Conservation (phyloP, 2,888 invertebrate genomes). For the Calliphora vomitoria region DNA sequence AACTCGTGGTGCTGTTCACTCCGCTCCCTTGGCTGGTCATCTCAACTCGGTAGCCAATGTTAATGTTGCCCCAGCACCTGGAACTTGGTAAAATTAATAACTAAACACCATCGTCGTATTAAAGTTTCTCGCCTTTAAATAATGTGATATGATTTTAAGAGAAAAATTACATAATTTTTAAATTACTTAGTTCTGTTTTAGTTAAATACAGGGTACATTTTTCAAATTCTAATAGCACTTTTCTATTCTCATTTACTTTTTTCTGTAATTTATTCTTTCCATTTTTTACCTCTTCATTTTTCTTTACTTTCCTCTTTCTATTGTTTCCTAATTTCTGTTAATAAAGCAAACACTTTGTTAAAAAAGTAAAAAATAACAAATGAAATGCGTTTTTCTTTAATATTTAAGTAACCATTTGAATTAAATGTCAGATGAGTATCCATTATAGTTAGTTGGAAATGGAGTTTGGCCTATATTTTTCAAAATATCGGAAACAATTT, state of each 20-base stretch:
- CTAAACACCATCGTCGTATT: neutral
- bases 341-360: slow-evolving; percentile 67
- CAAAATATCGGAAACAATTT: no score
- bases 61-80: slow-evolving; percentile 73
- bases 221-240: neutral
- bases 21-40: slow-evolving; percentile 44
- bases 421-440: no score
- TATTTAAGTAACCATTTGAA: no score
- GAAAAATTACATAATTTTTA: neutral
- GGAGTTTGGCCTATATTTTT: no score
- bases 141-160: slow-evolving; percentile 18
- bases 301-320: neutral
- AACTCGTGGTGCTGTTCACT: slow-evolving; percentile 14
- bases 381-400: neutral
- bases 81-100: slow-evolving; percentile 54
- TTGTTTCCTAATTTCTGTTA: slow-evolving; percentile 37
- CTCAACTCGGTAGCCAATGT: slow-evolving; percentile 67
- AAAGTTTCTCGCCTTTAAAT: neutral
- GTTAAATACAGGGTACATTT: slow-evolving; percentile 37
- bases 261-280: slow-evolving; percentile 23
- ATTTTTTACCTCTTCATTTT: neutral
- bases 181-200: slow-evolving; percentile 14
- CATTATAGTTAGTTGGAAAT: no score
- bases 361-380: slow-evolving; percentile 58
- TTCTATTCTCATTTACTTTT: neutral